These are phyloP conservation scores for Holacanthella duospinosa DNA, from an alignment of 2,888 invertebrate genomes.

Conservation along the genomic window DNA sequence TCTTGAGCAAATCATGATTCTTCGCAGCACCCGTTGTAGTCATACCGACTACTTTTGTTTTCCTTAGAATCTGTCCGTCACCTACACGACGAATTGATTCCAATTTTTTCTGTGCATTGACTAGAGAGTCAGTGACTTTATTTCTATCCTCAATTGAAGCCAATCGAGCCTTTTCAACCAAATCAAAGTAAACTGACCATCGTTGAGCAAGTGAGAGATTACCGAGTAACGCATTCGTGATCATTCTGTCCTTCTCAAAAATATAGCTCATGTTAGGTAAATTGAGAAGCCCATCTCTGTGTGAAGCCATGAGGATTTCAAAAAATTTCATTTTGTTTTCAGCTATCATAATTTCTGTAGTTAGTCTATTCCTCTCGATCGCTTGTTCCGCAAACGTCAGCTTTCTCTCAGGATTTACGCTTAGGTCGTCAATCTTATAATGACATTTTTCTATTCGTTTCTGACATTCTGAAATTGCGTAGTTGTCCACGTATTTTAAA, in stretches of 20 bases:
- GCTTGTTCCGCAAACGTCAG: not conserved
- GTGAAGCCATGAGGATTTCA: constrained; percentile 14
- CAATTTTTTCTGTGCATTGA: constrained; percentile 41
- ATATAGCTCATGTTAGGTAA: constrained; percentile 18
- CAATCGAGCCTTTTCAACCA: constrained; percentile 29
- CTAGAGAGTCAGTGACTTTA: constrained; percentile 47
- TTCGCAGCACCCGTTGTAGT: constrained; percentile 69
- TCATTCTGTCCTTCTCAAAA: not conserved
- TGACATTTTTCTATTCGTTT: constrained; percentile 7
- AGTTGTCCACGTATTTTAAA: not conserved
- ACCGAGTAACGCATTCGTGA: constrained; percentile 3
- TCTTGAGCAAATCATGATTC: constrained; percentile 51
- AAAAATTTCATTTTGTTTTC: constrained; percentile 18
- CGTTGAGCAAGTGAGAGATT: constrained; percentile 14
- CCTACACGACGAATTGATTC: constrained; percentile 15
- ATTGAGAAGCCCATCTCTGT: constrained; percentile 16
- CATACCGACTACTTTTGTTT: constrained; percentile 49
- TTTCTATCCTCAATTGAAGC: constrained; percentile 37
- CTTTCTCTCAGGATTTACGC: constrained; percentile 5
- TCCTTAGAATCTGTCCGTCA: constrained; percentile 24
- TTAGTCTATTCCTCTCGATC: not conserved
- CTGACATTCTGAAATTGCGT: constrained; percentile 1
- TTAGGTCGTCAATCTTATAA: not conserved
- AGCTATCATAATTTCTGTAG: not conserved
- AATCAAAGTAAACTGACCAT: constrained; percentile 28